Evolutionary conservation across 2,888 invertebrate genomes (phyloP).

Genomic region (Pocota personata): DNA sequence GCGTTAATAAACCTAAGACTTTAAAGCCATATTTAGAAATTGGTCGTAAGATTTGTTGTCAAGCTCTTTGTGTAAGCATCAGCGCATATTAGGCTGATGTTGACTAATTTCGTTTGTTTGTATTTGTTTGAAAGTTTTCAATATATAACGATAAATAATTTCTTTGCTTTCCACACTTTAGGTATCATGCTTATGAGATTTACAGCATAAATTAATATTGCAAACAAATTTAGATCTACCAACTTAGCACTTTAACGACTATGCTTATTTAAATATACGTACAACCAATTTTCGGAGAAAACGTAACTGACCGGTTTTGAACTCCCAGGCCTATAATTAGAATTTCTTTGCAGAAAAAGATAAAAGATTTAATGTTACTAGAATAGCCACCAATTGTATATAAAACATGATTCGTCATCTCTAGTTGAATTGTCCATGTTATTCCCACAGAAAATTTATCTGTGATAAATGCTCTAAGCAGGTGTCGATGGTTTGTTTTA

Average conservation of each 20-base stretch:
- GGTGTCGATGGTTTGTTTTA: conserved; percentile 34
- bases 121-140: no score
- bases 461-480: conserved; percentile 24
- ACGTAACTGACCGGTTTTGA: neutral
- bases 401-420: conserved; percentile 26
- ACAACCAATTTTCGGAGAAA: neutral
- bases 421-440: neutral
- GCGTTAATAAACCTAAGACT: no score
- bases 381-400: neutral
- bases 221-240: no score
- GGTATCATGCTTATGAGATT: no score
- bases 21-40: no score
- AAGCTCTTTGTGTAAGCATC: no score
- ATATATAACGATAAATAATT: no score
- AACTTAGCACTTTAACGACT: neutral
- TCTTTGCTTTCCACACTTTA: no score
- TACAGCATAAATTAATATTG: no score
- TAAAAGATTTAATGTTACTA: neutral
- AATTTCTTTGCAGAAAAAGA: neutral
- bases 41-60: no score
- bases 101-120: no score
- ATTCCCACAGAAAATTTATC: conserved; percentile 24
- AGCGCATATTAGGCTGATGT: no score
- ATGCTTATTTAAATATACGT: neutral
- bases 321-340: neutral